Percentiles rank a stretch among this genome's conserved stretches.
Conservation (phyloP, 1,140 invertebrate species). For the Drusus annulatus region DNA sequence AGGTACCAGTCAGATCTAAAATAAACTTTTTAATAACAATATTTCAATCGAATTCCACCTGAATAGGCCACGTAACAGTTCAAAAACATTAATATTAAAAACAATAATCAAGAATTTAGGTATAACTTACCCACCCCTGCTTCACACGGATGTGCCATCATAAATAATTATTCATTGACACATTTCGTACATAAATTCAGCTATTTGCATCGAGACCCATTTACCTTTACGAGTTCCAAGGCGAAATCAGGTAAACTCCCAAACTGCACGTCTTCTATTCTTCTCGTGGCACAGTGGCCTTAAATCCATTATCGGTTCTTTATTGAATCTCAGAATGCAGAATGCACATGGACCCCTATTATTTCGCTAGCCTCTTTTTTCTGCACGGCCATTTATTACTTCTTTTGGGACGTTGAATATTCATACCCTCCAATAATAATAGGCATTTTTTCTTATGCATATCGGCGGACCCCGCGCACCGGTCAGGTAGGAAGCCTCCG, state of each 20-base stretch:
- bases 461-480: no score
- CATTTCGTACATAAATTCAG: constrained; percentile 31
- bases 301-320: constrained; percentile 54
- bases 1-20: no score
- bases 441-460: constrained; percentile 52
- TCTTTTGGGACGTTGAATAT: constrained; percentile 49
- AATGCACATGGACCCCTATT: constrained; percentile 51
- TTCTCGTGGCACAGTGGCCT: constrained; percentile 53
- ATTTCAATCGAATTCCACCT: no score
- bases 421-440: constrained; percentile 54
- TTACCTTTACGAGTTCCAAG: constrained; percentile 23
- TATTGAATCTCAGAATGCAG: constrained; percentile 48
- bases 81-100: no score
- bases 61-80: no score
- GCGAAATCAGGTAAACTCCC: constrained; percentile 42
- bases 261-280: constrained; percentile 47
- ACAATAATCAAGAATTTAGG: no score
- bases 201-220: constrained; percentile 36
- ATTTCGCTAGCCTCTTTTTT: constrained; percentile 51
- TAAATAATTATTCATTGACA: constrained; percentile 43
- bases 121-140: no score
- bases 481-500: constrained; percentile 8
- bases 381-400: constrained; percentile 50
- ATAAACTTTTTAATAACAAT: no score
- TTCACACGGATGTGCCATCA: neutral